Base-by-base conservation (phyloP, 2,797 vertebrate genomes). In the Mastacembelus armatus region DNA sequence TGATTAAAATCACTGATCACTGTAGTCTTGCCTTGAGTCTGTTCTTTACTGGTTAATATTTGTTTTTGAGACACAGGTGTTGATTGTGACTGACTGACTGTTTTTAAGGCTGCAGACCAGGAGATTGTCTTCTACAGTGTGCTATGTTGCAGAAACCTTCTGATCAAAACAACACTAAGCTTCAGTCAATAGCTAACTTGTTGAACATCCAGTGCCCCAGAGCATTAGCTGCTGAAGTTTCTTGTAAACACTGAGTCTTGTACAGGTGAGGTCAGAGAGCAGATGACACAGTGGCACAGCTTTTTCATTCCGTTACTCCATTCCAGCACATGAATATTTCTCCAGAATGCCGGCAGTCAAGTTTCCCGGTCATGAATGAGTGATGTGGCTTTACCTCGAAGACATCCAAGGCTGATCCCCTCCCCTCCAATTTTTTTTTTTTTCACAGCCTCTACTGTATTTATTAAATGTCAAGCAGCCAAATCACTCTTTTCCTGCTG, bases 391-490 rank as follows among this genome's bases (percentile, higher is more conserved):
- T n/a, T 51, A 74, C 49, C 44, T 57, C 6, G 5, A 21, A 27
- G 2, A 56, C 66, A 54, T 52, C 50, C 54, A 22, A 43, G 19
- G n/a, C 49, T 2, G 22, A 58, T 16, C 12, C 33, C 62, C 45
- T 38, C 59, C 47, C 32, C 11, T 19, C 35, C 16, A 22, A 42
- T n/a, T n/a, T 69, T 48, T 49, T 12, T 29, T 66, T 40, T 29
- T 52, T 36, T 49, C 45, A 18, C 52, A 38, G 56, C 33, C 27
- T 45, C 48, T 36, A 2, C 18, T 54, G 39, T 66, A 68, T 86
- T 88, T 78, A 82, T 86, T 65, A 78, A 78, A 79, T 77, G 80
- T 87, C 88, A 84, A 68, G 77, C 57, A n/a, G 72, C 50, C 54
- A 62, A 66, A 85, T 71, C 32, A 4, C 57, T 78, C 75, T 70